phyloP scores from a whole-genome alignment of 2,113 vertebrate species.

The Benitochromis conjunctus region DNA sequence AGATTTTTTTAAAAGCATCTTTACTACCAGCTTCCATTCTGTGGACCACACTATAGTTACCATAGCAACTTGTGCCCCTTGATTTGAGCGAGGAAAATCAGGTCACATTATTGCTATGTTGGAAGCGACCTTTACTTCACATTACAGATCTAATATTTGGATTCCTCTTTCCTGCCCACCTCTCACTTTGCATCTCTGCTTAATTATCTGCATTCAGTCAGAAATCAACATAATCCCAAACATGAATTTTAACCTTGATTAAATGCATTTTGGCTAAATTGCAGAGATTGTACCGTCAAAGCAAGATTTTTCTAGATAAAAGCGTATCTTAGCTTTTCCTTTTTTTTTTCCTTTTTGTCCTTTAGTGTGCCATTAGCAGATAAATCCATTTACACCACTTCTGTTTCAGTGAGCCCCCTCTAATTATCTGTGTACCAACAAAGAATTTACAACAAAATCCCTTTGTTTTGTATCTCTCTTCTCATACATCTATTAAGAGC shows the following conservation, averaged over 20 bases:
- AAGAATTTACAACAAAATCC: background rate
- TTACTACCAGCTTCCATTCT: background rate
- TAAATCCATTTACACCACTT: background rate
- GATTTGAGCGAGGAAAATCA: conserved; percentile 19
- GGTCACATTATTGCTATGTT: conserved; percentile 16
- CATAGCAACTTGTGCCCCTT: conserved; percentile 51
- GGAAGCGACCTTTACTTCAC: conserved; percentile 18
- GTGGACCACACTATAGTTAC: conserved; percentile 19
- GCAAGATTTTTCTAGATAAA: background rate
- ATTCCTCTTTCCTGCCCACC: background rate
- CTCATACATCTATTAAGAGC: background rate
- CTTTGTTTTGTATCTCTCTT: background rate
- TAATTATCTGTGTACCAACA: background rate
- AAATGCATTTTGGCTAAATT: background rate
- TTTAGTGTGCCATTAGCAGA: background rate
- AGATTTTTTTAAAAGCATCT: background rate
- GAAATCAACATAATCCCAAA: background rate
- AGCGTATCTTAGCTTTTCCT: background rate
- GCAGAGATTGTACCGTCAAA: background rate
- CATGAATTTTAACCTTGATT: background rate
- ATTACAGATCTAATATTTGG: background rate
- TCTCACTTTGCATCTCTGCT: background rate
- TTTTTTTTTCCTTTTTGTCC: background rate
- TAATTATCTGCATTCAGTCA: background rate
- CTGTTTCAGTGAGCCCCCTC: background rate